Evolutionary conservation across 2,797 vertebrate species (phyloP).

Genomic region (Borostomias antarcticus): DNA sequence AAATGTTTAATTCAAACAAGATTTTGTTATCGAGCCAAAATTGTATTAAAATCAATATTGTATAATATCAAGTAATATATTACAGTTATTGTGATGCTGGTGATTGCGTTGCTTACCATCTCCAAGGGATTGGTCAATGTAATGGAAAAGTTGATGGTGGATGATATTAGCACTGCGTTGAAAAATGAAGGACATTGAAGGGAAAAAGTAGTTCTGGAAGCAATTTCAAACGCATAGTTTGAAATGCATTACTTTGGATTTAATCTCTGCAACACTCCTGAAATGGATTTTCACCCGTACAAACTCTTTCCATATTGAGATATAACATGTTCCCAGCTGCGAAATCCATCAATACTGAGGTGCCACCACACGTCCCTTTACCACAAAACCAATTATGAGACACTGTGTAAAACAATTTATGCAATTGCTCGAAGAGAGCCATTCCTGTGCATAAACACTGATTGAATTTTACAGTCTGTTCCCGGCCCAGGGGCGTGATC

Average conservation of each 20-base stretch:
- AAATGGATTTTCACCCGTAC: constrained; percentile 10
- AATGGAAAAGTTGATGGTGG: constrained; percentile 22
- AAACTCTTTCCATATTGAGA: constrained; percentile 15
- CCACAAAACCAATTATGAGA: constrained; percentile 29
- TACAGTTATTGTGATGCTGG: constrained; percentile 19
- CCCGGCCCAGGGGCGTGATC: constrained; percentile 30
- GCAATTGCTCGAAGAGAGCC: constrained; percentile 19
- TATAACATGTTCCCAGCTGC: not conserved
- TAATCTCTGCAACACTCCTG: constrained; percentile 21
- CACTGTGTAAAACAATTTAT: constrained; percentile 36
- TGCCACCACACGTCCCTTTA: constrained; percentile 2
- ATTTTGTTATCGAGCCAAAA: constrained; percentile 32
- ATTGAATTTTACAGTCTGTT: constrained; percentile 44
- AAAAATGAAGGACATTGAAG: constrained; percentile 21
- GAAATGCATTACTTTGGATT: constrained; percentile 40
- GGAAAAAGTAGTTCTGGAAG: not conserved
- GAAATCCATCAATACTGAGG: constrained; percentile 21
- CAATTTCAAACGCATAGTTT: constrained; percentile 28
- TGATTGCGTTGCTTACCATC: constrained; percentile 30
- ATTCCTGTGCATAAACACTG: constrained; percentile 30
- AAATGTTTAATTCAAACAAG: constrained; percentile 39
- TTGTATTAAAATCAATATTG: constrained; percentile 45
- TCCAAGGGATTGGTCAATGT: constrained; percentile 28
- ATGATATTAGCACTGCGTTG: constrained; percentile 7
- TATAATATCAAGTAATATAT: constrained; percentile 21